Base-by-base conservation (phyloP, 1,140 invertebrate genomes). In the Pseudomyrmex sp. region DNA sequence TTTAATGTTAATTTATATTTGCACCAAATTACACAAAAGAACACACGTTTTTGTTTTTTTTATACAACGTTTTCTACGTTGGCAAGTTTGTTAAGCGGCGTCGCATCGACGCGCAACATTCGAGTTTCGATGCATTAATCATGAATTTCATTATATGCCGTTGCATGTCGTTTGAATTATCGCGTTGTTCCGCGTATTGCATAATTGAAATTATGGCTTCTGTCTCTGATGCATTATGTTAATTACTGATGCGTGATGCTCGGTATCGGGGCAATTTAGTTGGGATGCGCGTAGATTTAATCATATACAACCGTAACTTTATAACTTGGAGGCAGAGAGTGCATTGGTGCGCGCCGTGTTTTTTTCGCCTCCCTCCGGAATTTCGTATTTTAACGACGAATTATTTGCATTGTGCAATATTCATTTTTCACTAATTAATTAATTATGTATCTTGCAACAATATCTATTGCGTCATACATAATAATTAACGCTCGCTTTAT, bases 161-260 rank as follows among this genome's bases (percentile, higher is more conserved):
- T 61, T 46, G 59, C 70, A 75, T 82, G 70, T 26, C 61, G 59
- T 75, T 74, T 82, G 72, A 82, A 82, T 82, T 73, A 82, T 82
- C 50, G 79, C 59, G 65, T 82, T 82, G 69, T 59, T 52, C 35
- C 18, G 79, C 52, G 48, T 18, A 58, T 82, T 82, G 79, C 72
- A 74, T 82, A 82, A 82, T 82, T 82, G 72, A 82, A 82, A 82
- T 73, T 82, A 82, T 82, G 72, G 72, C 46, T 75, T 63, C 69
- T 54, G 70, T 82, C 72, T 82, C 72, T 82, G 75, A 75, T 56
- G 59, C 20, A 48, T 58, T 72, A 80, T 50, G 23, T 72, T 35
- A 80, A 80, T 80, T 80, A 72, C 66, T 50, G 76, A 80, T 80
- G 76, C 76, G 76, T 80, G 66, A 80, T 20, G 66, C 20, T 61